Percentiles rank a stretch among this genome's conserved stretches.
Conservation (phyloP, 2,888 invertebrate genomes). For the Alloscopus bannaensis region DNA sequence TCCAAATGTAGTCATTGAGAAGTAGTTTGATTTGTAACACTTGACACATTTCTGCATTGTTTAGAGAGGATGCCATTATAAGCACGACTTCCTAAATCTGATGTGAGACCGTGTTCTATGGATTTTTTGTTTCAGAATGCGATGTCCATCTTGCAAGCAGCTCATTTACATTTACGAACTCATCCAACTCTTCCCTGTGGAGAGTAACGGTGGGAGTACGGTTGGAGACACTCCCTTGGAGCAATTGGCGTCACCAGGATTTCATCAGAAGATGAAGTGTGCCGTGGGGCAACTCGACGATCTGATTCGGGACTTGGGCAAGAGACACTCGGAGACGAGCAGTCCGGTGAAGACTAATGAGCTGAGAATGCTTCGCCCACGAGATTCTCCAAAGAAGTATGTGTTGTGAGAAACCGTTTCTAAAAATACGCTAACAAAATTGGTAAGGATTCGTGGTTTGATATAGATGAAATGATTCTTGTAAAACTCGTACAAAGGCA, state of each 20-base stretch:
- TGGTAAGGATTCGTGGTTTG: not conserved
- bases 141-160: constrained; percentile 62
- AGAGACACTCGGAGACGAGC: constrained; percentile 20
- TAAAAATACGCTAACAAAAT: not conserved
- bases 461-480: constrained; percentile 1
- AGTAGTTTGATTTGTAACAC: not conserved
- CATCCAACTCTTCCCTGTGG: constrained; percentile 63
- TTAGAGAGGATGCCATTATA: not conserved
- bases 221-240: constrained; percentile 13
- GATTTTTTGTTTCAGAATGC: constrained; percentile 31
- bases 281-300: constrained; percentile 43
- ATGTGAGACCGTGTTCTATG: constrained; percentile 7
- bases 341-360: constrained; percentile 22
- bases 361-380: constrained; percentile 26
- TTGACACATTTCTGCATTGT: not conserved
- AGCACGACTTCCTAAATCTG: not conserved
- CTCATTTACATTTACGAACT: constrained; percentile 65
- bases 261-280: constrained; percentile 34
- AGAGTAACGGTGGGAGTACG: constrained; percentile 15
- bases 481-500: too few relatives aligned
- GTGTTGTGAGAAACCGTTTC: not conserved
- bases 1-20: constrained; percentile 5
- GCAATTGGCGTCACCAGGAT: constrained; percentile 12
- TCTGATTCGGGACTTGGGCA: constrained; percentile 35
- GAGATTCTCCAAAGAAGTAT: constrained; percentile 53